These are phyloP conservation scores for Thumatha senex DNA, from an alignment of 2,888 invertebrate species.

Conservation along the genomic window DNA sequence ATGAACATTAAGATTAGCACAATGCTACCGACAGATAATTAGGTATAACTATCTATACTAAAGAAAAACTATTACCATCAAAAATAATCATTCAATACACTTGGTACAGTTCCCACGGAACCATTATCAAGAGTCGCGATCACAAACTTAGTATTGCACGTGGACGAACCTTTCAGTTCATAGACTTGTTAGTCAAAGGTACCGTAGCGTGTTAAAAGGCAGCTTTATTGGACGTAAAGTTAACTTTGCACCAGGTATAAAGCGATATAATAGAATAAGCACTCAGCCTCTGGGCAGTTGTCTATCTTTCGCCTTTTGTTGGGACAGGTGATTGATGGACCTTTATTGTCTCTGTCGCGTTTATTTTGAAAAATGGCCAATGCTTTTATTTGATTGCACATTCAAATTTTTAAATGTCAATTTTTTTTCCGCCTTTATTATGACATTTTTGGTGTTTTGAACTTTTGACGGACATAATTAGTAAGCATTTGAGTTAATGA, in stretches of 20 bases:
- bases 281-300: conserved; percentile 64
- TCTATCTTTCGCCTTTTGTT: conserved; percentile 71
- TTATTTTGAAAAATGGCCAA: conserved; percentile 73
- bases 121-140: conserved; percentile 54
- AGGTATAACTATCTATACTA: conserved; percentile 49
- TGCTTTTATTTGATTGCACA: conserved; percentile 63
- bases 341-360: conserved; percentile 69
- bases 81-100: conserved; percentile 67
- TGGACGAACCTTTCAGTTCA: conserved; percentile 26
- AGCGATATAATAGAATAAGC: conserved; percentile 58
- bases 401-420: conserved; percentile 53
- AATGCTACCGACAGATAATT: conserved; percentile 41
- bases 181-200: conserved; percentile 17
- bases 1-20: conserved; percentile 22
- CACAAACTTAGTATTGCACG: conserved; percentile 42
- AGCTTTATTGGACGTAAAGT: conserved; percentile 31
- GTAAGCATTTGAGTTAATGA: conserved; percentile 1
- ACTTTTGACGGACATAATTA: conserved; percentile 24
- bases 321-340: conserved; percentile 69
- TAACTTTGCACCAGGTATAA: conserved; percentile 42
- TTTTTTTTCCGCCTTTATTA: conserved; percentile 42
- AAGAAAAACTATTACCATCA: conserved; percentile 64
- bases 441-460: conserved; percentile 13
- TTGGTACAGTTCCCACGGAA: conserved; percentile 64
- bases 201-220: conserved; percentile 16